Conservation (phyloP, 2,113 vertebrate genomes). For the Gorilla gorilla region DNA sequence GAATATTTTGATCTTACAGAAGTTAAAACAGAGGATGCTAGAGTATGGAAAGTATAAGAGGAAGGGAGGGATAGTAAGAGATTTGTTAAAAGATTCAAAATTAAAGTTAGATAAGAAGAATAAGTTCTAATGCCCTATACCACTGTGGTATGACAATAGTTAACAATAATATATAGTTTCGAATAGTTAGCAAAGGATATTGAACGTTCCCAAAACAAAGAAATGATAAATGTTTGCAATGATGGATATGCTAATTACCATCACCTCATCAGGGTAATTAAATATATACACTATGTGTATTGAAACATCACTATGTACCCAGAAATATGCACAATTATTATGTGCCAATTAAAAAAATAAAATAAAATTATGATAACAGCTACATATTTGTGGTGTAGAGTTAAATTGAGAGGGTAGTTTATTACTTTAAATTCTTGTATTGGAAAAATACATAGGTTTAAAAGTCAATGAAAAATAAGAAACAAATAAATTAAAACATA, state of each 20-base stretch:
- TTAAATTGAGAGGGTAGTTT: not conserved
- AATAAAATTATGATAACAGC: not conserved
- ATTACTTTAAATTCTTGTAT: not conserved
- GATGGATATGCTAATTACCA: not conserved
- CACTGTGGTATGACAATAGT: not conserved
- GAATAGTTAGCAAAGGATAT: not conserved
- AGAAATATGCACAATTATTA: not conserved
- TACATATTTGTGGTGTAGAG: not conserved
- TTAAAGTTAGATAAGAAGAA: not conserved
- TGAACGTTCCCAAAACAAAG: not conserved
- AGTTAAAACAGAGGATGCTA: not conserved
- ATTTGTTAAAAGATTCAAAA: not conserved
- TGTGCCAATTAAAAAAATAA: not conserved
- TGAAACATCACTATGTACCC: not conserved
- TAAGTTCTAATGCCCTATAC: not conserved
- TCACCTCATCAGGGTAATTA: not conserved
- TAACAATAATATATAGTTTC: not conserved
- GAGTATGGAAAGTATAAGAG: not conserved
- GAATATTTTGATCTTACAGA: not conserved
- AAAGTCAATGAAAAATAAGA: not conserved
- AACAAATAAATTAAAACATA: not conserved
- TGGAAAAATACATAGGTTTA: not conserved
- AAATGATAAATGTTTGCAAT: not conserved
- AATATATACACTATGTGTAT: not conserved
- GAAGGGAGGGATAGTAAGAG: not conserved